phyloP scores from a whole-genome alignment of 2,888 invertebrate genomes.

The Drosophila neonasuta region DNA sequence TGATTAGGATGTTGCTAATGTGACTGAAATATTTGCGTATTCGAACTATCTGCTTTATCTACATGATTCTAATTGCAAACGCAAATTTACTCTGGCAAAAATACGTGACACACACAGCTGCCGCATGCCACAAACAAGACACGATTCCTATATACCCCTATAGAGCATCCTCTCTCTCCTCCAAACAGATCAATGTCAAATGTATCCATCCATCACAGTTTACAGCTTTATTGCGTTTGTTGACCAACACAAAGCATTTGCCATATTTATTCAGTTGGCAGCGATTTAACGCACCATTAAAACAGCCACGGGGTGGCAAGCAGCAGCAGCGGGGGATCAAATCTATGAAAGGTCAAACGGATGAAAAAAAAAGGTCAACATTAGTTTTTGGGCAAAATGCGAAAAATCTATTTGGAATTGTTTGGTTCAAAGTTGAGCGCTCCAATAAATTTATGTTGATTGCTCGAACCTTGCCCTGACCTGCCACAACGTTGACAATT shows the following conservation, averaged over 20 bases:
- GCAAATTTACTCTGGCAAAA: slow-evolving; percentile 5
- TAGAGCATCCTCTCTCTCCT: not conserved
- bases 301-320: not conserved
- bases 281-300: slow-evolving; percentile 35
- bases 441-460: slow-evolving; percentile 20
- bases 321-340: not conserved
- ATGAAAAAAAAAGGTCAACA: slow-evolving; percentile 48
- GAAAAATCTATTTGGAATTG: not conserved
- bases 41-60: slow-evolving; percentile 1
- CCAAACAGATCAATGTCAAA: slow-evolving; percentile 4
- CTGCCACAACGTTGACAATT: slow-evolving; percentile 12
- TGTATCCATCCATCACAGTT: slow-evolving; percentile 49
- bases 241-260: slow-evolving; percentile 35
- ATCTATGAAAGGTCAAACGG: slow-evolving; percentile 36
- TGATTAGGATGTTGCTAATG: slow-evolving; percentile 8
- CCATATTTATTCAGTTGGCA: slow-evolving; percentile 26
- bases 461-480: slow-evolving; percentile 12
- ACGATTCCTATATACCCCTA: not conserved
- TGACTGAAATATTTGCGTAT: not conserved
- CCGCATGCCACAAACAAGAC: slow-evolving; percentile 1
- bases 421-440: slow-evolving; percentile 64
- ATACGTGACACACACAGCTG: not conserved
- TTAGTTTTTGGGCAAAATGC: slow-evolving; percentile 24
- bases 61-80: not conserved
- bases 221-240: slow-evolving; percentile 32